phyloP scores from a whole-genome alignment of 2,888 invertebrate species.

The Saturnia pavonia region DNA sequence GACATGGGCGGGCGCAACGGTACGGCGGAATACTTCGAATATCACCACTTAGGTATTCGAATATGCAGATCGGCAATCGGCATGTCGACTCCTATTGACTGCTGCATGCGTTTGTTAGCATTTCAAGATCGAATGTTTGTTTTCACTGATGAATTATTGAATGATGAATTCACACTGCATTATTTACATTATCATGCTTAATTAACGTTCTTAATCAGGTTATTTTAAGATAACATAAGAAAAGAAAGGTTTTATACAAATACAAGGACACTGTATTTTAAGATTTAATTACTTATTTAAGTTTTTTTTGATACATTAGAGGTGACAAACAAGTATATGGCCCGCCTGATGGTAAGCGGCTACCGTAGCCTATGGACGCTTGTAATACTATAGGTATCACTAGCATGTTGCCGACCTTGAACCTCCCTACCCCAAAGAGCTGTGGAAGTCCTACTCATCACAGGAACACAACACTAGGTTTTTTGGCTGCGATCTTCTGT shows the following conservation, averaged over 20 bases:
- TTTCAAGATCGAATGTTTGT: slow-evolving; percentile 42
- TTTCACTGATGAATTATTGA: slow-evolving; percentile 34
- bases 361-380: no score
- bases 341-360: no score
- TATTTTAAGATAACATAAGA: not conserved
- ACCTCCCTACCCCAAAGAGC: no score
- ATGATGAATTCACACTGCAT: slow-evolving; percentile 32
- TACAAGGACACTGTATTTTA: no score
- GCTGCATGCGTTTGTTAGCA: slow-evolving; percentile 48
- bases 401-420: no score
- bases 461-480: no score
- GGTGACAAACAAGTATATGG: no score
- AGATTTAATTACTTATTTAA: no score
- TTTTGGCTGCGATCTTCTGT: no score
- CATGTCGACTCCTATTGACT: slow-evolving; percentile 54
- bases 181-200: not conserved
- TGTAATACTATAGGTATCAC: no score
- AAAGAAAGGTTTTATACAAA: not conserved
- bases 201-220: not conserved
- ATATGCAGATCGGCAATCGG: slow-evolving; percentile 70
- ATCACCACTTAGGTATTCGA: slow-evolving; percentile 66
- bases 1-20: slow-evolving; percentile 36
- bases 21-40: slow-evolving; percentile 61
- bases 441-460: no score
- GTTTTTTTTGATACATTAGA: no score